Evolutionary conservation across 2,888 invertebrate species (phyloP).

Genomic region (Amaurobius ferox): DNA sequence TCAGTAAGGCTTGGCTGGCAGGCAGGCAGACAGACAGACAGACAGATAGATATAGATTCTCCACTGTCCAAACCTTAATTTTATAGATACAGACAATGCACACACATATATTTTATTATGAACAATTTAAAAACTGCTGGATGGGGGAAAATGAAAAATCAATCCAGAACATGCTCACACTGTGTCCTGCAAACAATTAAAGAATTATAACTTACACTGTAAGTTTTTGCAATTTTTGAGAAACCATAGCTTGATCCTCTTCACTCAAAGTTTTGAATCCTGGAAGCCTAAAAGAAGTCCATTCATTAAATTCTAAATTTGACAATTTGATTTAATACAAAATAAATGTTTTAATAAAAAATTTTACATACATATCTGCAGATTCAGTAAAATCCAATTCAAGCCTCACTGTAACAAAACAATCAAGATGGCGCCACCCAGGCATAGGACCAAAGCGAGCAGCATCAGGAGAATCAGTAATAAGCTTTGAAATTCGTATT

Average conservation of each 20-base stretch:
- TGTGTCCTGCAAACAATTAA: too few species aligned
- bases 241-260: constrained; percentile 84
- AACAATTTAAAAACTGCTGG: too few species aligned
- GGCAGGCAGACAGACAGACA: too few species aligned
- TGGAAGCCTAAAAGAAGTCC: constrained; percentile 80
- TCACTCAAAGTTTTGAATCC: constrained; percentile 85
- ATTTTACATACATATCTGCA: constrained; percentile 80
- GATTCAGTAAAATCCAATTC: constrained; percentile 85
- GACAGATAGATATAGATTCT: too few species aligned
- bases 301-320: background rate
- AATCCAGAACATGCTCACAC: too few species aligned
- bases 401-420: constrained; percentile 87
- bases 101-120: too few species aligned
- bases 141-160: too few species aligned
- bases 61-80: too few species aligned
- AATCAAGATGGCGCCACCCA: constrained; percentile 93
- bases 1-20: too few species aligned
- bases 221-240: constrained; percentile 83
- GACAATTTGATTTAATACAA: too few species aligned
- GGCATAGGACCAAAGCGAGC: constrained; percentile 89
- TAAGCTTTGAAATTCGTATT: constrained; percentile 88
- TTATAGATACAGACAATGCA: too few species aligned
- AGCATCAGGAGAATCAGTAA: constrained; percentile 88
- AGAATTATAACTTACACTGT: constrained; percentile 45
- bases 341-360: too few species aligned